Base-by-base conservation (phyloP, 2,113 vertebrate species). In the Pelvicachromis taeniatus region DNA sequence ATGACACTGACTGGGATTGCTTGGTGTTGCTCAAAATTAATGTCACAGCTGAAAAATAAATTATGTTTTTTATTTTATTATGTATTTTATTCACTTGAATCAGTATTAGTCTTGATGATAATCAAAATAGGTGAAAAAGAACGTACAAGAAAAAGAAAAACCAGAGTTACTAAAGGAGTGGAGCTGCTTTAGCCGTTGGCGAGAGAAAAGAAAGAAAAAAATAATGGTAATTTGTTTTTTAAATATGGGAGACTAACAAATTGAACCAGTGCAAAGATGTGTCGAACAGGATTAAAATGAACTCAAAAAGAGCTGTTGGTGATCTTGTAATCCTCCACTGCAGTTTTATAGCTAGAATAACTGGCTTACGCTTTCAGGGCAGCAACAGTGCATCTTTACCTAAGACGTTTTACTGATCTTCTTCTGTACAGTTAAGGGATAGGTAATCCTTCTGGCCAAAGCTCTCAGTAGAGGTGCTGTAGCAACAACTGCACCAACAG, bases 401-500 rank as follows among this genome's bases (percentile, higher is more conserved):
- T 35, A 16, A 77, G 17, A 42, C 52, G 73, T 55, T 81, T 63
- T 75, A 3, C 45, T 45, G 11, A 38, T 75, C 77, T 77, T 58
- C 9, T 17, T 56, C 77, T 87, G 21, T 68, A 50, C n/a, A 80
- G 59, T 78, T 77, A 52, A 23, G 33, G 82, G 73, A 88, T 48
- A 78, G 63, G 29, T 85, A 91, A 86, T 90, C 35, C 56, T 81
- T n/a, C 50, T 81, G 59, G 21, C 42, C 80, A 48, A 35, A 61
- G 33, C 81, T 87, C 75, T 87, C 83, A 85, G 53, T 58, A 63
- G 21, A 84, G 33, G 58, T 29, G 63, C 31, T 53, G 38, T 23
- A 63, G 54, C 54, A 83, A 38, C 58, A 84, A 77, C 78, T 89
- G 82, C 45, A 85, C 45, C 81, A 80, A 79, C 54, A 84, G 55